Percentiles rank a stretch among this genome's conserved stretches.
These are phyloP conservation scores for Gobionotothen gibberifrons DNA, from an alignment of 2,797 vertebrate genomes.

Conservation along the genomic window DNA sequence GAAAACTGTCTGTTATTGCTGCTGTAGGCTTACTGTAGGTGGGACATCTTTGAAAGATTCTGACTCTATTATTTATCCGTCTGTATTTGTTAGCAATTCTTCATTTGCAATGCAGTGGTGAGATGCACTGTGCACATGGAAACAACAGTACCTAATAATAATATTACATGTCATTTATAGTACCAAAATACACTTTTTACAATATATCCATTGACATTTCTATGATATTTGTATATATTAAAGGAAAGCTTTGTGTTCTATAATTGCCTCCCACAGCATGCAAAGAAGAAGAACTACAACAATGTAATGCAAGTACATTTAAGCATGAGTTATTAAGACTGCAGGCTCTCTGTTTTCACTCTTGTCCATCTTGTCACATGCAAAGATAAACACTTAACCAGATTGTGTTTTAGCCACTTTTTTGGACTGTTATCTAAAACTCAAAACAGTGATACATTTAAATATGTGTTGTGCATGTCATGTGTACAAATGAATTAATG, in stretches of 20 bases:
- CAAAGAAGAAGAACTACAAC: neutral
- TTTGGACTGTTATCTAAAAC: neutral
- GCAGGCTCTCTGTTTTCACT: no score
- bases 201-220: neutral
- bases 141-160: neutral
- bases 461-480: neutral
- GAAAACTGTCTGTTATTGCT: neutral
- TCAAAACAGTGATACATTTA: neutral
- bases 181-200: no score
- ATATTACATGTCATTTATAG: no score
- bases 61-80: neutral
- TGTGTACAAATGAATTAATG: neutral
- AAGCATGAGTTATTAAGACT: neutral
- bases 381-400: neutral
- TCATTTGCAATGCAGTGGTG: neutral
- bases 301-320: neutral
- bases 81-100: neutral
- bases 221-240: neutral
- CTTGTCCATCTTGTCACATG: neutral
- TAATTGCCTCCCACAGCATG: neutral
- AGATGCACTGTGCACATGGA: neutral
- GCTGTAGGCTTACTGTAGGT: neutral
- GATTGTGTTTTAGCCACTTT: neutral
- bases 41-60: neutral
- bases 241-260: neutral